A percentile compares a stretch with the other conserved stretches of the same genome.
Conservation (phyloP, 2,888 invertebrate genomes). For the Dynastes maya region DNA sequence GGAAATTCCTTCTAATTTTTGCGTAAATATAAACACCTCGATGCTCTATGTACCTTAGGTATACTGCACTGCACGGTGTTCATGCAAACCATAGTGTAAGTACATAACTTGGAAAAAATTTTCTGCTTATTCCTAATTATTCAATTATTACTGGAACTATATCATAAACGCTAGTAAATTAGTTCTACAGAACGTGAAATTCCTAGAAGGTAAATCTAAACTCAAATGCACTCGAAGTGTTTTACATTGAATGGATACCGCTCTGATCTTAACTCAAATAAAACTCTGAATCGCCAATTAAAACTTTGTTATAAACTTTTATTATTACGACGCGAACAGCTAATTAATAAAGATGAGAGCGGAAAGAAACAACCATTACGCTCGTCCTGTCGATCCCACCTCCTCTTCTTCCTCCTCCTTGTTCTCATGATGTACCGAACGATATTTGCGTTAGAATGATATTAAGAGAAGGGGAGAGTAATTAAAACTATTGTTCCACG, state of each 20-base stretch:
- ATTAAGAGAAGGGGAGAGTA: constrained; percentile 10
- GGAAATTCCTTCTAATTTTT: too few relatives aligned
- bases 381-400: not conserved
- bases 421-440: not conserved
- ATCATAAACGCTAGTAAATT: not conserved
- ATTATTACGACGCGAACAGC: constrained; percentile 25
- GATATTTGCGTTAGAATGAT: constrained; percentile 35
- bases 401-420: not conserved
- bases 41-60: too few relatives aligned
- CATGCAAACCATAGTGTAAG: too few relatives aligned
- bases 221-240: not conserved
- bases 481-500: constrained; percentile 45
- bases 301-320: constrained; percentile 45
- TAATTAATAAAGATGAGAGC: constrained; percentile 41
- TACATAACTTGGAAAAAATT: too few relatives aligned
- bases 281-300: constrained; percentile 44
- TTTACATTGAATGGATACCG: constrained; percentile 8
- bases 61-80: too few relatives aligned
- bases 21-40: too few relatives aligned
- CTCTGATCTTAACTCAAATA: constrained; percentile 7
- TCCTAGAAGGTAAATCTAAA: not conserved
- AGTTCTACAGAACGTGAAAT: constrained; percentile 6
- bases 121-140: too few relatives aligned
- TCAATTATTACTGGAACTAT: not conserved
- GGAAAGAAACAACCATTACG: constrained; percentile 1